Evolutionary conservation across 1,140 invertebrate genomes (phyloP).

Genomic region (Aradophagus sp.): DNA sequence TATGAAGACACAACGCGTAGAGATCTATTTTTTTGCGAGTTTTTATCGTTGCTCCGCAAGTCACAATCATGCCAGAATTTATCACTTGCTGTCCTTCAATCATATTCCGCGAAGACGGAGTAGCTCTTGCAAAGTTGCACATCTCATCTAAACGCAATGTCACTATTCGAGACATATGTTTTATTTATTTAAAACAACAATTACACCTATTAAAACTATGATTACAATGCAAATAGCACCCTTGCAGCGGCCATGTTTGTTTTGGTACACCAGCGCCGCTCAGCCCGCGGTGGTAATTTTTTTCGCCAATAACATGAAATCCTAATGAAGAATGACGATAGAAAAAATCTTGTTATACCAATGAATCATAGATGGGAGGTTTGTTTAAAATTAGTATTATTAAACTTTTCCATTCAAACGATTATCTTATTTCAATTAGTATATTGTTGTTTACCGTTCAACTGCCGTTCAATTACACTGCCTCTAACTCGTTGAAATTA

Average conservation of each 20-base stretch:
- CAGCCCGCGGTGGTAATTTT: too few relatives aligned
- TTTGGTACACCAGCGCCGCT: conserved; percentile 3
- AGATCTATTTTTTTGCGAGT: background rate
- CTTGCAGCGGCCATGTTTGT: conserved; percentile 6
- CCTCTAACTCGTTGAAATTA: too few relatives aligned
- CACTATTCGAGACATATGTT: background rate
- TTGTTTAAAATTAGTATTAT: too few relatives aligned
- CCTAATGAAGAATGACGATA: too few relatives aligned
- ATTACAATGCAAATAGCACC: background rate
- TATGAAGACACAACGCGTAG: conserved; percentile 19
- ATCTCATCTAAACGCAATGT: conserved; percentile 1
- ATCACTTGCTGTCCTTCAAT: conserved; percentile 28
- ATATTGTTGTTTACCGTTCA: too few relatives aligned
- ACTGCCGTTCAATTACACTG: too few relatives aligned
- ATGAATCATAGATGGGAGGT: too few relatives aligned
- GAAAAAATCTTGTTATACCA: too few relatives aligned
- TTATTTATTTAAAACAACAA: background rate
- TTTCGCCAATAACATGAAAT: too few relatives aligned
- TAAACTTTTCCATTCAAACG: too few relatives aligned
- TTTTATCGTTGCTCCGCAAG: conserved; percentile 3
- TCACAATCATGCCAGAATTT: conserved; percentile 19
- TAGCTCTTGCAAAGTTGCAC: conserved; percentile 10
- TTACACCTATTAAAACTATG: background rate
- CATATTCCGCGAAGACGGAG: conserved; percentile 11
- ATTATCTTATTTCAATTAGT: too few relatives aligned